A percentile compares a stretch with the other conserved stretches of the same genome.
phyloP scores from a whole-genome alignment of 2,113 vertebrate species.

The Sorex araneus region DNA sequence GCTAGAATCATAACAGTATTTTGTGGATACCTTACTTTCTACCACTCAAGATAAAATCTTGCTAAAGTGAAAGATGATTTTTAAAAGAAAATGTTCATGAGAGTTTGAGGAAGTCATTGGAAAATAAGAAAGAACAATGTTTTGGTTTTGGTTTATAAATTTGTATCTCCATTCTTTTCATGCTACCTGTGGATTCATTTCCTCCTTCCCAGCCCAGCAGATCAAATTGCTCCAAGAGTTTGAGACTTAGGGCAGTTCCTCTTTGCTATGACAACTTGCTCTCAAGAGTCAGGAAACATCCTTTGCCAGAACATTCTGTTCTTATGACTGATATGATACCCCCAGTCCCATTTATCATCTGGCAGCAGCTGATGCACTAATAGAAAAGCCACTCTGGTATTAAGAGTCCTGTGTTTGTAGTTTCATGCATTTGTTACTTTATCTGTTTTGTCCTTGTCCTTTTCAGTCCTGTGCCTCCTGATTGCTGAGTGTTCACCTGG shows the following conservation, averaged over 20 bases:
- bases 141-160: conserved; percentile 14
- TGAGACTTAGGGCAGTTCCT: not conserved
- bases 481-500: conserved; percentile 76
- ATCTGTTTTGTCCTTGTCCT: conserved; percentile 73
- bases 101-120: not conserved
- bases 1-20: not conserved
- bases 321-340: not conserved
- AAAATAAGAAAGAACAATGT: not conserved
- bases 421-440: conserved; percentile 61
- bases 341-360: not conserved
- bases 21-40: not conserved
- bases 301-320: conserved; percentile 50
- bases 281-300: conserved; percentile 5
- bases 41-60: conserved; percentile 15
- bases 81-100: not conserved
- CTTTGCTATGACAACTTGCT: conserved; percentile 36
- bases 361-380: conserved; percentile 22
- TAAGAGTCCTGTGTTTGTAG: conserved; percentile 63
- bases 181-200: not conserved
- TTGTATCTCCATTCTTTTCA: conserved; percentile 2
- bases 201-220: not conserved
- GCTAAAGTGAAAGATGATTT: conserved; percentile 47
- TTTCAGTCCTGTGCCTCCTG: conserved; percentile 80
- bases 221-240: conserved; percentile 24
- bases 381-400: not conserved